Evolutionary conservation across 2,888 invertebrate species (phyloP).

Genomic region (Tigriopus californicus): DNA sequence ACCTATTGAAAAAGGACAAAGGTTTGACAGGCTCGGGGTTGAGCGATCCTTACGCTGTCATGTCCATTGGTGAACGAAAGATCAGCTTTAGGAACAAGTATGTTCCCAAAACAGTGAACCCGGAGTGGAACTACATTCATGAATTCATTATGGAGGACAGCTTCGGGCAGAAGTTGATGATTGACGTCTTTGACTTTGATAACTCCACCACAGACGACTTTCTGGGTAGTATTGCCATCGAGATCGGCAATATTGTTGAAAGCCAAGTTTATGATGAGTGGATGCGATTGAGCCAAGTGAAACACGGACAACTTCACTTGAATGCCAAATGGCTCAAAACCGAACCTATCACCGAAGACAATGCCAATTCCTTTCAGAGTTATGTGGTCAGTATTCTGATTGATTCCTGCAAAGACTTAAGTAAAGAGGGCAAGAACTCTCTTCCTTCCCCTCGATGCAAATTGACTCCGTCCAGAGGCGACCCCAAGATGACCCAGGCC

Average conservation of each 20-base stretch:
- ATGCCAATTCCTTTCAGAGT: neutral
- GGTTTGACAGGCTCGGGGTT: neutral
- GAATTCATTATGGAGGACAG: conserved; percentile 1
- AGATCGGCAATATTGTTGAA: neutral
- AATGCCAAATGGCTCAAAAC: neutral
- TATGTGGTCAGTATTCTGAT: neutral
- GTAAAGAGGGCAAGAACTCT: neutral
- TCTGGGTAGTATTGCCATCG: neutral
- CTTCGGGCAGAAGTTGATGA: neutral
- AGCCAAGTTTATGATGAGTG: neutral
- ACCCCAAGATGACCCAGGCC: neutral
- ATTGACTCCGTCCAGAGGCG: neutral
- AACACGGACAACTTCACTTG: conserved; percentile 1
- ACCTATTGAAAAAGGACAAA: neutral
- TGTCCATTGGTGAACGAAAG: neutral
- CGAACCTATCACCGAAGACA: neutral
- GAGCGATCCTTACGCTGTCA: neutral
- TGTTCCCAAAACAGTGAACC: conserved; percentile 4
- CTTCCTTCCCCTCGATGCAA: neutral
- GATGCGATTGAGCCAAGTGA: neutral
- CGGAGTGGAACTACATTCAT: conserved; percentile 1
- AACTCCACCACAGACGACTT: neutral
- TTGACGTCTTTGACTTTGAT: conserved; percentile 1
- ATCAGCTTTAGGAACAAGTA: neutral
- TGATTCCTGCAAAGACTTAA: neutral